Evolutionary conservation across 2,113 vertebrate genomes (phyloP), one percentile per base, ranked within the genome.

Genomic region (Fulica atra): DNA sequence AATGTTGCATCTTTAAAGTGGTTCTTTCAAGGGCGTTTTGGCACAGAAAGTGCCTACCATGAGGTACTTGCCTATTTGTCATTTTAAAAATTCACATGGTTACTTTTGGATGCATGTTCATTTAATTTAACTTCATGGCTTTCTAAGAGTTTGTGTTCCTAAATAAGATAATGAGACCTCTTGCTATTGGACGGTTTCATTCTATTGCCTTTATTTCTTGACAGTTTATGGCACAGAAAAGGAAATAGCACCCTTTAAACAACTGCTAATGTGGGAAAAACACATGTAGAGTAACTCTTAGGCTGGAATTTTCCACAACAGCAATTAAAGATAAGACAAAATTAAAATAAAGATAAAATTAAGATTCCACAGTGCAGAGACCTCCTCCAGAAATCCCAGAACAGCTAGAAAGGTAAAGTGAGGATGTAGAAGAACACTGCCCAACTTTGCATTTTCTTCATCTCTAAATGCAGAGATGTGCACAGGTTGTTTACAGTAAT

Each of bases 371-470:
- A 69, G 59, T 89, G 13, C 51, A 35, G 29, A 87, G 28, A 60
- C 72, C 78, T 86, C 91, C 78, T 91, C 79, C 89, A 92, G 87
- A 92, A 94, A 93, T 84, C 84, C n/a, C 73, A 87, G 73, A 92
- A 87, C 33, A 84, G 35, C 64, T 73, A 70, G n/a, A 94, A 86
- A 88, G 86, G 81, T 93, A 33, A 94, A 60, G 19, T 61, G 48
- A 91, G 94, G 93, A 81, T 76, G 89, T 48, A 33, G 73, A 82
- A 74, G 57, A 50, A 46, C 28, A 53, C 86, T 81, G 11, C 69
- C 70, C 13, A 91, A 4, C 56, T 78, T 73, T 81, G 81, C 33
- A 12, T 61, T 81, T 80, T 81, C 36, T 77, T 85, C 10, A 31
- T 73, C 28, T 92, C 60, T 20, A 50, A 83, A 66, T 68, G 56